Evolutionary conservation across 2,797 vertebrate genomes (phyloP).

Genomic region (Diceros bicornis): DNA sequence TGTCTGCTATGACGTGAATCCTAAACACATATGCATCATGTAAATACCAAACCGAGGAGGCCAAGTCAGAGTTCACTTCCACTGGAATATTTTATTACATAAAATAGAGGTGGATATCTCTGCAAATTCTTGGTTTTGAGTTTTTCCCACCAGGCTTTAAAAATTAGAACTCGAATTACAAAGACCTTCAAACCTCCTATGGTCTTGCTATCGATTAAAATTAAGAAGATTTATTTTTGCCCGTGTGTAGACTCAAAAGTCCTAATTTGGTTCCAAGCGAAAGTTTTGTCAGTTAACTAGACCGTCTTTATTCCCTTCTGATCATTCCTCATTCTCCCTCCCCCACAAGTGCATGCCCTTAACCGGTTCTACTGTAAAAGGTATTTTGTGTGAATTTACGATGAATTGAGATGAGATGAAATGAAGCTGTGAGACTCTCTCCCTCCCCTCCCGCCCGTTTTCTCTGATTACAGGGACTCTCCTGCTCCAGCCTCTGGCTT

Average conservation of each 20-base stretch:
- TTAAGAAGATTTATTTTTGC: too few species aligned
- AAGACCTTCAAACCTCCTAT: background rate
- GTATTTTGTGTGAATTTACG: background rate
- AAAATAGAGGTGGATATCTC: background rate
- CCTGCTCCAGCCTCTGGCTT: slow-evolving; percentile 90
- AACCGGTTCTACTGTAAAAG: background rate
- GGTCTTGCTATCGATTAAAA: background rate
- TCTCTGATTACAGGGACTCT: slow-evolving; percentile 84
- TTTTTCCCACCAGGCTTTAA: background rate
- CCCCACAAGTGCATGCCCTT: accelerated
- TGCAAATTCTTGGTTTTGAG: background rate
- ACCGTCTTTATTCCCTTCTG: background rate
- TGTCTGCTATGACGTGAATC: accelerated
- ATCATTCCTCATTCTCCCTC: accelerated
- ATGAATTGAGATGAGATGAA: accelerated
- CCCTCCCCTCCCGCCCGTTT: background rate
- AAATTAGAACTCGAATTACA: background rate
- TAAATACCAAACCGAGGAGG: too few species aligned
- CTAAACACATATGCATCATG: accelerated
- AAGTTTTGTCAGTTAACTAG: background rate
- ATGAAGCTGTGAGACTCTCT: background rate
- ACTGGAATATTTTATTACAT: accelerated
- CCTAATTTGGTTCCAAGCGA: accelerated
- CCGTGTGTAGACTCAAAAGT: background rate
- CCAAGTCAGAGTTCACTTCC: background rate